Evolutionary conservation across 2,113 vertebrate species (phyloP), one percentile per base, ranked within the genome.

Genomic region (Gnathonemus longibarbis): DNA sequence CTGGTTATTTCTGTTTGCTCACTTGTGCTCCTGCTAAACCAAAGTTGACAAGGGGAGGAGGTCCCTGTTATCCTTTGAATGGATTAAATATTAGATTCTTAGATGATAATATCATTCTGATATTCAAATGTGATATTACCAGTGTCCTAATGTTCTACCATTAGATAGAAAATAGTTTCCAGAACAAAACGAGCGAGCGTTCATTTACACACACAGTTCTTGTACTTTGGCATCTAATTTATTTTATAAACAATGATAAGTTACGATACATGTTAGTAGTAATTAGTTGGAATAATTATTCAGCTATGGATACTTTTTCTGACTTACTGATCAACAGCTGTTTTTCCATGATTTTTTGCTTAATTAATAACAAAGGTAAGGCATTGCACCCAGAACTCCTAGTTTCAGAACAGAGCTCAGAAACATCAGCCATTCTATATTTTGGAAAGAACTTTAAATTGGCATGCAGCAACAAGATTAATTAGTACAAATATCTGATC

Each of bases 401-500:
- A 11, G n/a, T 66, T 66, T 66, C n/a, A 27, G n/a, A 31, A 27
- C 1, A 31, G 62, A 70, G 62, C 62, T 70, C 10, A 70, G 10
- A 70, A 70, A 31, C 62, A 70, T 45, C 77, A 45, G 39, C 77
- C 6, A 15, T 83, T 21, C 39, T 83, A 39, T 42, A 15, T 35
- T 27, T 83, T 13, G 13, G 39, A 83, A 83, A 45, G 42, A 42
- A 83, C 42, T 45, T 19, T 83, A 9, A 45, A 45, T 42, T 83
- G 77, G 19, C 42, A 83, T 7, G 35, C 19, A 42, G 19, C 15
- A 83, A 21, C 39, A 83, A 39, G 77, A 42, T 83, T 45, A 83
- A 83, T 42, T 83, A 42, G 39, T 83, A 42, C 35, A 84, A 48
- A 84, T 84, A 84, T 84, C 42, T 84, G 83, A 84, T 84, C 45